Evolutionary conservation across 1,140 invertebrate genomes (phyloP), one percentile per base, ranked within the genome.

Genomic region (Apocrypta bakeri): DNA sequence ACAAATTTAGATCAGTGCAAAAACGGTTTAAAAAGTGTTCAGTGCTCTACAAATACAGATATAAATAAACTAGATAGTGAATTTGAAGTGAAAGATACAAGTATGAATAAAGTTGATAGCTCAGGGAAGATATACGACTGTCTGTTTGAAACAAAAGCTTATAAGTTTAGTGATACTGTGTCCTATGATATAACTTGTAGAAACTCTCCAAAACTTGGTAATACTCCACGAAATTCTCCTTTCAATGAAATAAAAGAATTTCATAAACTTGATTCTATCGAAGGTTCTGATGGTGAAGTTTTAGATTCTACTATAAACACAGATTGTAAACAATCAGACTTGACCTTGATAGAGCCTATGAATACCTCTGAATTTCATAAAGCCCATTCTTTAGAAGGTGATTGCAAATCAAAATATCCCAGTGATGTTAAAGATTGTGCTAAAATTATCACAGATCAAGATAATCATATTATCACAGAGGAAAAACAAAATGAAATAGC

Each of bases 201-300:
- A 82, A 87, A 85, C 79, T 86, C 87, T 71, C 85, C 87, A 25
- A 83, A 87, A 40, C 85, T 85, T 42, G 85, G 87, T n/a, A 89
- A 89, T 71, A 84, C 85, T 17, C 84, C 85, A 21, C 81, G 84
- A 77, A 88, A 86, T 73, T 72, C 80, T 24, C 85, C 84, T 66
- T 88, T 84, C 69, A 69, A 78, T 24, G 82, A 85, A 33, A 79
- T 76, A 33, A 85, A 85, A 42, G 84, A 77, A 71, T 80, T 83
- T 29, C 29, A 76, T 76, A 79, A 83, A n/a, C 71, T 79, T 61
- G 75, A 56, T 40, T 84, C 83, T 17, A 77, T 81, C 14, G 73
- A 84, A 80, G 74, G 64, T 48, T 84, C 83, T 63, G 79, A 78
- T 66, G 79, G 79, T 25, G 83, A 84, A 81, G 64, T 40, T 42